Evolutionary conservation across 2,888 invertebrate genomes (phyloP).

Genomic region (Scaeva pyrastri): DNA sequence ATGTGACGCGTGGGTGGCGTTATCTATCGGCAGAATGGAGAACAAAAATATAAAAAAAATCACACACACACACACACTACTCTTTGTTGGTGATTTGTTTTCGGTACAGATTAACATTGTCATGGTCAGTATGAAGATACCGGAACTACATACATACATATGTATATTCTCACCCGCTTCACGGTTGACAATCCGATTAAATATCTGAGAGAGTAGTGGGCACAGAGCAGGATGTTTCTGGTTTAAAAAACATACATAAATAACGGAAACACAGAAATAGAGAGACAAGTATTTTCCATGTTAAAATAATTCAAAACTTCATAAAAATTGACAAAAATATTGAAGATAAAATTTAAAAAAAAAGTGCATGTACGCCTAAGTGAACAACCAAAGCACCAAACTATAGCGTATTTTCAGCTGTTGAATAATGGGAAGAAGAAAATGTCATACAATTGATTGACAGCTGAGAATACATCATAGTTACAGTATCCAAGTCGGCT

Average conservation of each 20-base stretch:
- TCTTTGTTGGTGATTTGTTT: conserved; percentile 61
- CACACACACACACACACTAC: not conserved
- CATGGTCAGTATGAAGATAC: conserved; percentile 38
- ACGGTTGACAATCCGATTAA: conserved; percentile 32
- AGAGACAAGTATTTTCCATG: too few species aligned
- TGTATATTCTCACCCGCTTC: not conserved
- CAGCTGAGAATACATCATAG: too few species aligned
- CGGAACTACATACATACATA: too few species aligned
- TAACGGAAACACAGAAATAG: not conserved
- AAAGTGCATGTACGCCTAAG: too few species aligned
- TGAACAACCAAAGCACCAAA: too few species aligned
- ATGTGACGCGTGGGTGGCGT: conserved; percentile 71
- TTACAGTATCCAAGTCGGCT: too few species aligned
- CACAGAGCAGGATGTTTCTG: conserved; percentile 1
- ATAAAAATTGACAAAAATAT: too few species aligned
- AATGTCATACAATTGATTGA: too few species aligned
- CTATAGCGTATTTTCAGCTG: too few species aligned
- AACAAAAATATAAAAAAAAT: conserved; percentile 3
- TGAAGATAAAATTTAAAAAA: too few species aligned
- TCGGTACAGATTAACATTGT: conserved; percentile 50
- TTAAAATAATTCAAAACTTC: too few species aligned
- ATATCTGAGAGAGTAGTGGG: conserved; percentile 42
- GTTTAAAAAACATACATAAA: not conserved
- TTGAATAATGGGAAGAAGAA: too few species aligned
- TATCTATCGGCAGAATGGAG: conserved; percentile 31